A percentile compares a stretch with the other conserved stretches of the same genome.
Conservation (phyloP, 35 echinoderm and acorn worm species). For the Diadema setosum region DNA sequence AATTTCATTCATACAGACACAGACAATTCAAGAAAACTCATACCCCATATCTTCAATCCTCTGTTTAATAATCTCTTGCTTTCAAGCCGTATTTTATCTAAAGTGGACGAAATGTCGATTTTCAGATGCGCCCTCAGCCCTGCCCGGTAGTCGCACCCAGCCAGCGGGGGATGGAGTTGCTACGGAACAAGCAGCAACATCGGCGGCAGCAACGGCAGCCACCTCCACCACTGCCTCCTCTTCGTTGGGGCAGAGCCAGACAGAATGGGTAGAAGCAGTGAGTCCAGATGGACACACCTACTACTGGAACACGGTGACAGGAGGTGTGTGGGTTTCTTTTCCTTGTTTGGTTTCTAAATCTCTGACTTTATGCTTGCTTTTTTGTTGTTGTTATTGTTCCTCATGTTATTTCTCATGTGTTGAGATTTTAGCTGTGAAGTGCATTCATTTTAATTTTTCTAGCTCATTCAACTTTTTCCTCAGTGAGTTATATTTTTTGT, state of each 20-base stretch:
- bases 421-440: neutral
- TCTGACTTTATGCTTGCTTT: neutral
- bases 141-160: neutral
- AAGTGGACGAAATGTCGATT: neutral
- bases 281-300: slow-evolving; percentile 32
- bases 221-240: neutral
- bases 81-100: neutral
- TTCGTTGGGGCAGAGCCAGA: neutral
- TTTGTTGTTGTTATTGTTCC: neutral
- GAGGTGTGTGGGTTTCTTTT: neutral
- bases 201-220: neutral
- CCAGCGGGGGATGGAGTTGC: neutral
- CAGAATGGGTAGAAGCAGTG: slow-evolving; percentile 32
- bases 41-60: neutral
- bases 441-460: no score
- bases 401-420: neutral
- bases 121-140: neutral
- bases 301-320: slow-evolving; percentile 55
- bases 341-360: neutral
- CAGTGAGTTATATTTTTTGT: neutral
- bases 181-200: neutral
- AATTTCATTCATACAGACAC: neutral
- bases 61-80: neutral
- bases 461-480: neutral
- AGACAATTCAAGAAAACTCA: neutral